Conservation (phyloP, 2,888 invertebrate genomes). For the Julus scandinavius region DNA sequence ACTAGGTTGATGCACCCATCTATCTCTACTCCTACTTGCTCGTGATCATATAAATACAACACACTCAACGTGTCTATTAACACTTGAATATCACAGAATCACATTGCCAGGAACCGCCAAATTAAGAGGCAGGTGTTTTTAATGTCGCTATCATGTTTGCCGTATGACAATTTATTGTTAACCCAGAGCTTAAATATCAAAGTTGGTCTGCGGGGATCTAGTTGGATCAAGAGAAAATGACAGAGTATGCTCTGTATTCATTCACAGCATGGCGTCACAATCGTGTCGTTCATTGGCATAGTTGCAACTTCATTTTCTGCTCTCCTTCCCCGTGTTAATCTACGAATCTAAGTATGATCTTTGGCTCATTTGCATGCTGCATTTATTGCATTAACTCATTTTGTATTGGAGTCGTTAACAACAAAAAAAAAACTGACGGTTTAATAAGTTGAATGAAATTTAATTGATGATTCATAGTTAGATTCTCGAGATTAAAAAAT, state of each 20-base stretch:
- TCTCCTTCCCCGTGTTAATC: slow-evolving; percentile 10
- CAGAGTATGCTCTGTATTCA: background rate
- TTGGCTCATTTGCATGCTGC: background rate
- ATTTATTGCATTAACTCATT: background rate
- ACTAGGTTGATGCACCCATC: no score
- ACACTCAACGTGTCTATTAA: no score
- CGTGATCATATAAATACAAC: no score
- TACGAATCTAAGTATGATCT: background rate
- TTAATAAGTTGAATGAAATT: background rate
- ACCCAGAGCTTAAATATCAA: background rate
- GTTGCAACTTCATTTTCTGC: background rate
- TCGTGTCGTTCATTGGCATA: background rate
- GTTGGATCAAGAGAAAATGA: slow-evolving; percentile 5
- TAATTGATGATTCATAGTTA: slow-evolving; percentile 21
- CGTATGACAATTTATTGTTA: background rate
- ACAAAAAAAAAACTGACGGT: background rate
- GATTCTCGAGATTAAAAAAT: background rate
- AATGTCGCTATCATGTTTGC: background rate
- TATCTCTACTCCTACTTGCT: no score
- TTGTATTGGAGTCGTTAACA: background rate
- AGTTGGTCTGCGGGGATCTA: background rate
- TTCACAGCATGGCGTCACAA: background rate
- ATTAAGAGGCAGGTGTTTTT: background rate
- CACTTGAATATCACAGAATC: background rate
- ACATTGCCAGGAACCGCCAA: background rate